Evolutionary conservation across 2,113 vertebrate genomes (phyloP).

Genomic region (Leptocoma aspasia): DNA sequence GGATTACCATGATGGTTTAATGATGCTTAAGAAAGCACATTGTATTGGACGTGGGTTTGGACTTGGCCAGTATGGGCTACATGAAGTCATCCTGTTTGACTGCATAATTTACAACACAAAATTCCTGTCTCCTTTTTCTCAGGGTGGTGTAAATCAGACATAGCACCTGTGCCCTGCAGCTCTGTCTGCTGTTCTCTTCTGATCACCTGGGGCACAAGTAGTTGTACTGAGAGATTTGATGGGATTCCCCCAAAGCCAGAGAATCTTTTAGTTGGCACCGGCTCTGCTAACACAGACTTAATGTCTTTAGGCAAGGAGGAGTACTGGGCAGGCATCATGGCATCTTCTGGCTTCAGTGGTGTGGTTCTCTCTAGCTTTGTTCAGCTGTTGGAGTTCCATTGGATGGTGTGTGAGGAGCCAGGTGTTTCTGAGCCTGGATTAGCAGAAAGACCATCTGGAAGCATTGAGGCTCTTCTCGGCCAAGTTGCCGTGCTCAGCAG

Average conservation of each 20-base stretch:
- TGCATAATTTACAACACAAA: not conserved
- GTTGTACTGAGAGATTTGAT: not conserved
- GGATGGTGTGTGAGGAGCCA: not conserved
- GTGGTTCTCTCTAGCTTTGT: not conserved
- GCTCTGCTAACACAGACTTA: not conserved
- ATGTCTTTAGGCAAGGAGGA: not conserved
- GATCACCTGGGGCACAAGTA: fast-evolving
- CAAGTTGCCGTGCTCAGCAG: not conserved
- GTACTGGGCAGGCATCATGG: not conserved
- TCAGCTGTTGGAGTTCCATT: not conserved
- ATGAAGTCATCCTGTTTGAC: not conserved
- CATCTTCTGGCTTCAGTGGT: not conserved
- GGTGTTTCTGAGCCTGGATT: not conserved
- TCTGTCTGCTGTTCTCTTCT: not conserved
- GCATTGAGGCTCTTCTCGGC: not conserved
- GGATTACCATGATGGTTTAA: not conserved
- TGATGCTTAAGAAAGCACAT: not conserved
- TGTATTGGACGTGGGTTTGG: not conserved
- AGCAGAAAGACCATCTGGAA: not conserved
- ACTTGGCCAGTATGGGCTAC: not conserved
- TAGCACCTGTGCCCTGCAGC: not conserved
- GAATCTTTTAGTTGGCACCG: not conserved
- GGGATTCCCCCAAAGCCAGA: not conserved
- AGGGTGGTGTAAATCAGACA: not conserved
- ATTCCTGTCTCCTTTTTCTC: not conserved